A percentile compares a stretch with the other conserved stretches of the same genome.
These are phyloP conservation scores for Callithrix jacchus DNA, from an alignment of 2,113 vertebrate genomes.

Conservation along the genomic window DNA sequence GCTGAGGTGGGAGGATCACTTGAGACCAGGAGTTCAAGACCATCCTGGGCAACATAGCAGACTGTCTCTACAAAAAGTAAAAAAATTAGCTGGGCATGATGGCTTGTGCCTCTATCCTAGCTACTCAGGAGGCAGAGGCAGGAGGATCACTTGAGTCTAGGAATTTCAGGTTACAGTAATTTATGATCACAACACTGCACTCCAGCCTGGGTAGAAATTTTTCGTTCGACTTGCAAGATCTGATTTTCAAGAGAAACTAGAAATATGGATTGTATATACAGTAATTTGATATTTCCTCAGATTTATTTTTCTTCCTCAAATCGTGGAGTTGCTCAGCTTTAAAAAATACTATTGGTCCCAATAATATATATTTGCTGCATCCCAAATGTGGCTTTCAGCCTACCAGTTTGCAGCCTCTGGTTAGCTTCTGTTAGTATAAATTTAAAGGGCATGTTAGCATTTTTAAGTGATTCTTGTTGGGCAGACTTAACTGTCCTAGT, in stretches of 20 bases:
- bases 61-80: no score
- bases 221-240: constrained; percentile 1
- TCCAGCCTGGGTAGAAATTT: no score
- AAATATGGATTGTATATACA: constrained; percentile 2
- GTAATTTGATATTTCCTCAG: background rate
- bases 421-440: background rate
- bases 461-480: background rate
- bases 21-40: no score
- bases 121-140: no score
- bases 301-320: background rate
- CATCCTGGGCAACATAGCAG: no score
- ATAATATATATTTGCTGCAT: background rate
- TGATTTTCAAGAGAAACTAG: constrained; percentile 32
- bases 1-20: no score
- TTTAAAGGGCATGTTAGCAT: background rate
- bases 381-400: background rate
- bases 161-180: no score
- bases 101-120: no score
- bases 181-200: no score
- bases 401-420: background rate
- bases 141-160: no score
- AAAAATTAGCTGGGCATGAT: no score
- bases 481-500: background rate
- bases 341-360: background rate
- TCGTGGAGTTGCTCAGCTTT: background rate